These are phyloP conservation scores for Drosophila arawakana DNA, from an alignment of 1,140 invertebrate genomes.

Conservation along the genomic window DNA sequence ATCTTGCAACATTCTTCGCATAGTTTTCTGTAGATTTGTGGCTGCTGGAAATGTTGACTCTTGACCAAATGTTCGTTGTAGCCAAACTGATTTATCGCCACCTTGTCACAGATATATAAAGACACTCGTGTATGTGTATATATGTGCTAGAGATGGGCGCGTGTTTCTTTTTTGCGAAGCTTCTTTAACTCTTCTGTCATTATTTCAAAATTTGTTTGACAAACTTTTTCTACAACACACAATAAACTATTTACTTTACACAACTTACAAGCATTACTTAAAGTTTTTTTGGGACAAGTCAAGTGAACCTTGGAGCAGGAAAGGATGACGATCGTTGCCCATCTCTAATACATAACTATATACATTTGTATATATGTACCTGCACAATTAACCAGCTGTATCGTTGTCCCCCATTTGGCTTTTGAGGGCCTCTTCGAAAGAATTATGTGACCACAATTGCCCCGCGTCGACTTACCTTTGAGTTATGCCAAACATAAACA, in stretches of 20 bases:
- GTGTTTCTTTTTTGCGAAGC: too few relatives aligned
- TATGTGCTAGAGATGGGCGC: too few relatives aligned
- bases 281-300: too few relatives aligned
- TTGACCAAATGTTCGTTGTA: slow-evolving; percentile 31
- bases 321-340: too few relatives aligned
- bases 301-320: too few relatives aligned
- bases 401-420: neutral
- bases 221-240: too few relatives aligned
- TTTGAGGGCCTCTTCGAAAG: slow-evolving; percentile 21
- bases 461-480: slow-evolving; percentile 33
- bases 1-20: slow-evolving; percentile 41
- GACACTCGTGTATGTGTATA: neutral
- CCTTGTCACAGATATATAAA: slow-evolving; percentile 23
- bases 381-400: slow-evolving; percentile 1
- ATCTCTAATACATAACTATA: neutral
- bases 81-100: slow-evolving; percentile 29
- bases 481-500: slow-evolving; percentile 50
- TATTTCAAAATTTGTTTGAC: too few relatives aligned
- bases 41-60: slow-evolving; percentile 38
- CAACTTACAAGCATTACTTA: too few relatives aligned
- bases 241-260: too few relatives aligned
- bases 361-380: neutral
- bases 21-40: slow-evolving; percentile 41
- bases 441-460: slow-evolving; percentile 44
- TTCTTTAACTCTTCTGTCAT: too few relatives aligned